phyloP scores from a whole-genome alignment of 2,113 vertebrate species.

The Takifugu flavidus region DNA sequence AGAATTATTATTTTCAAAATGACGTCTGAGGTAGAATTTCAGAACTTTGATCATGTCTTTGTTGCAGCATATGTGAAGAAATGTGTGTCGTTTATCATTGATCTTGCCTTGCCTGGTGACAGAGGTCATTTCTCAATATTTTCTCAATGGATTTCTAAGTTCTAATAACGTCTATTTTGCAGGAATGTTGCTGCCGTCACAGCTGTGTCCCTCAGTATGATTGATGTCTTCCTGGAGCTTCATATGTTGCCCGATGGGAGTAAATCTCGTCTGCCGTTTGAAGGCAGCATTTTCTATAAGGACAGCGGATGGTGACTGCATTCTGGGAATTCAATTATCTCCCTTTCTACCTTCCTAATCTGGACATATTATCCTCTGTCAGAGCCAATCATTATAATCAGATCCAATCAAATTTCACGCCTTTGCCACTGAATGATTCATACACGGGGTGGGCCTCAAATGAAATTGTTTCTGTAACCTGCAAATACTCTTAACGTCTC shows the following conservation, averaged over 20 bases:
- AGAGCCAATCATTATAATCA: conserved; percentile 39
- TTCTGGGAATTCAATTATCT: conserved; percentile 49
- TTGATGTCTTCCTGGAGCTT: conserved; percentile 14
- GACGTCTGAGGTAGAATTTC: no score
- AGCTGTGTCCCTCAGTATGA: background rate
- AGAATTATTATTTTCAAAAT: background rate
- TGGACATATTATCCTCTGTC: conserved; percentile 44
- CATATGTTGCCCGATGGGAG: background rate
- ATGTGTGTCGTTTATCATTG: no score
- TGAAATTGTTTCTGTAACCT: conserved; percentile 19
- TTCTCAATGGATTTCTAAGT: no score
- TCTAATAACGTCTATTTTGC: conserved; percentile 5
- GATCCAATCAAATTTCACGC: conserved; percentile 40
- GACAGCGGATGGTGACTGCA: conserved; percentile 22
- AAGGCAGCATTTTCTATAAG: conserved; percentile 19
- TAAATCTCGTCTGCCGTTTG: conserved; percentile 16
- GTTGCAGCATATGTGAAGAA: no score
- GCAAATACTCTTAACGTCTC: conserved; percentile 7
- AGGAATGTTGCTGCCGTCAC: background rate
- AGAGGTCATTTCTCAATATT: no score
- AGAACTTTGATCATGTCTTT: no score
- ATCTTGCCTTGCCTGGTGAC: no score
- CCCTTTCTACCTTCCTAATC: conserved; percentile 33
- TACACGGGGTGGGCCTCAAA: background rate
- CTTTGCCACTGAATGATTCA: conserved; percentile 36